Conservation (phyloP, 2,888 invertebrate species). For the Melanostoma mellinum region DNA sequence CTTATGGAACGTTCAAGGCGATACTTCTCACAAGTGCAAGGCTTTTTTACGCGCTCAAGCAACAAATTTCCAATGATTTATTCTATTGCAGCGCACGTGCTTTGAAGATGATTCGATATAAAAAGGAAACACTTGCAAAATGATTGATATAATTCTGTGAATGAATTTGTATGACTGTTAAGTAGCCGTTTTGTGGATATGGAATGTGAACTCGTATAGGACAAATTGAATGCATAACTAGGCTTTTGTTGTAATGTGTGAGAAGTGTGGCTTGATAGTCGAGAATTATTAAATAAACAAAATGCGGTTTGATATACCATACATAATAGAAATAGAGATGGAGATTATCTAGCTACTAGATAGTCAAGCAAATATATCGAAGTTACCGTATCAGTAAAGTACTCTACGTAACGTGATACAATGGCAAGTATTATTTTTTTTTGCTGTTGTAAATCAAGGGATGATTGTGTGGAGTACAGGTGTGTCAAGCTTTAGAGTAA, state of each 20-base stretch:
- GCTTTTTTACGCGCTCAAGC: constrained; percentile 16
- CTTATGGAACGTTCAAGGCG: constrained; percentile 31
- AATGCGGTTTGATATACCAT: too few relatives aligned
- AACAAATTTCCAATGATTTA: constrained; percentile 12
- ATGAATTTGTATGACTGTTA: constrained; percentile 43
- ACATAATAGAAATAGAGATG: too few relatives aligned
- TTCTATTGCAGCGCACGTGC: constrained; percentile 3
- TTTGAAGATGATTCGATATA: constrained; percentile 2
- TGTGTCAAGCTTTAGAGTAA: too few relatives aligned
- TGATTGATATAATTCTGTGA: constrained; percentile 19
- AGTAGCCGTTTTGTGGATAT: neutral
- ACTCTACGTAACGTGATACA: too few relatives aligned
- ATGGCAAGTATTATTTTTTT: too few relatives aligned
- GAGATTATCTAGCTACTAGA: too few relatives aligned
- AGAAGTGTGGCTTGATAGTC: too few relatives aligned
- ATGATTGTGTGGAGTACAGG: too few relatives aligned
- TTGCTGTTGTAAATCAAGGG: too few relatives aligned
- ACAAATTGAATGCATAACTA: constrained; percentile 1
- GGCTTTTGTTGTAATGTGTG: constrained; percentile 2
- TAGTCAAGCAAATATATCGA: too few relatives aligned
- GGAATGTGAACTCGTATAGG: constrained; percentile 19
- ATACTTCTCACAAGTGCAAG: constrained; percentile 34
- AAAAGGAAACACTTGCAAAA: constrained; percentile 1
- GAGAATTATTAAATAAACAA: too few relatives aligned
- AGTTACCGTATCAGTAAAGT: too few relatives aligned